These are phyloP conservation scores for Coleophora deauratella DNA, from an alignment of 2,888 invertebrate genomes.

Conservation along the genomic window DNA sequence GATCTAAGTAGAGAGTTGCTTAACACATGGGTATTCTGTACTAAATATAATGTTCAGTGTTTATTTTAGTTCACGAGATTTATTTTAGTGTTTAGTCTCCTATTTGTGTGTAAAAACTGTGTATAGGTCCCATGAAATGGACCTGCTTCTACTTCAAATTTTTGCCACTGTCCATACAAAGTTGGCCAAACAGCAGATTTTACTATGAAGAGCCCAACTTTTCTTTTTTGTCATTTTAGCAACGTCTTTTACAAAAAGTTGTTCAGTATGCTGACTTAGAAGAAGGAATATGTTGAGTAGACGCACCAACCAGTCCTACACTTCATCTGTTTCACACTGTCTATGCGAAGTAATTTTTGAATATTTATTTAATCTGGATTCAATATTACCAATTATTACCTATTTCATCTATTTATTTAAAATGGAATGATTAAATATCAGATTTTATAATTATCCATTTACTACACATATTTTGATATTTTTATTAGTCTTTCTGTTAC, in stretches of 20 bases:
- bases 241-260: conserved; percentile 6
- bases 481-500: conserved; percentile 7
- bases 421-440: conserved; percentile 2
- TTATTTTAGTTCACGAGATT: no score
- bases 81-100: no score
- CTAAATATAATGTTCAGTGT: no score
- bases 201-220: conserved; percentile 15
- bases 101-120: no score
- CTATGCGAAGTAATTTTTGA: no score
- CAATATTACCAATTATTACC: conserved; percentile 9
- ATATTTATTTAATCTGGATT: no score
- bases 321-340: conserved; percentile 7
- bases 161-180: no score
- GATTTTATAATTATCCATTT: background rate
- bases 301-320: conserved; percentile 10
- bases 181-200: no score
- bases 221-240: conserved; percentile 9
- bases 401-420: conserved; percentile 8
- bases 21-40: no score
- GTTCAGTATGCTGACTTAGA: conserved; percentile 9
- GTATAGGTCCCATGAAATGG: no score
- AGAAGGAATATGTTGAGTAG: conserved; percentile 10
- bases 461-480: background rate
- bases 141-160: no score
- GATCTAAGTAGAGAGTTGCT: no score